phyloP scores from a whole-genome alignment of 2,888 invertebrate species.

The Phragmatobia fuliginosa region DNA sequence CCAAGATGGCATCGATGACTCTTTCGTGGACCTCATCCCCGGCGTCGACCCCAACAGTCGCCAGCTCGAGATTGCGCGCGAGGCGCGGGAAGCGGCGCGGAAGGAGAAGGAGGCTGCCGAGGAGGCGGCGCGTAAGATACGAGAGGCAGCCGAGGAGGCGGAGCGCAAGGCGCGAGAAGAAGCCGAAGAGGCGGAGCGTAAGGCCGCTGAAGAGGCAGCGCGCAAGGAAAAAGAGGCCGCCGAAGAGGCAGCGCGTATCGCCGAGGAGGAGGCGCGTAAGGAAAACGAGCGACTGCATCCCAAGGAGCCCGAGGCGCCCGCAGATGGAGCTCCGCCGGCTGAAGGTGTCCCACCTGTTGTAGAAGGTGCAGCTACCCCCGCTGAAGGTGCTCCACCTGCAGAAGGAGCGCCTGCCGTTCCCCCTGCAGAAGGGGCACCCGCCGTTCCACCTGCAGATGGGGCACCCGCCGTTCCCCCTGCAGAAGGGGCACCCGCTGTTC shows the following conservation, averaged over 20 bases:
- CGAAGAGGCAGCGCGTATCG: slow-evolving; percentile 36
- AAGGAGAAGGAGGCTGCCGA: too few relatives aligned
- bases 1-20: slow-evolving; percentile 96
- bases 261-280: slow-evolving; percentile 56
- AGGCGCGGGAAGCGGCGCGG: slow-evolving; percentile 47
- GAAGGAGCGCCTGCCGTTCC: slow-evolving; percentile 51
- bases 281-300: slow-evolving; percentile 41
- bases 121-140: slow-evolving; percentile 58
- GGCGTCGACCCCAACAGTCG: slow-evolving; percentile 83
- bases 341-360: slow-evolving; percentile 56
- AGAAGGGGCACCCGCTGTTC: slow-evolving; percentile 45
- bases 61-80: slow-evolving; percentile 58
- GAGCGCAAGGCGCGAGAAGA: slow-evolving; percentile 62
- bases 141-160: slow-evolving; percentile 54
- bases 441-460: slow-evolving; percentile 47
- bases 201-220: slow-evolving; percentile 56
- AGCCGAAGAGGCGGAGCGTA: slow-evolving; percentile 61
- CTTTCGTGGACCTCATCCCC: slow-evolving; percentile 93
- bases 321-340: slow-evolving; percentile 59
- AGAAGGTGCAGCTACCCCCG: slow-evolving; percentile 51
- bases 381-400: slow-evolving; percentile 48
- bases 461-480: slow-evolving; percentile 48
- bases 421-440: slow-evolving; percentile 61
- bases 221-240: slow-evolving; percentile 59
- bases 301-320: slow-evolving; percentile 58